These are phyloP conservation scores for Papilio demoleus DNA, from an alignment of 2,888 invertebrate species.

Conservation along the genomic window DNA sequence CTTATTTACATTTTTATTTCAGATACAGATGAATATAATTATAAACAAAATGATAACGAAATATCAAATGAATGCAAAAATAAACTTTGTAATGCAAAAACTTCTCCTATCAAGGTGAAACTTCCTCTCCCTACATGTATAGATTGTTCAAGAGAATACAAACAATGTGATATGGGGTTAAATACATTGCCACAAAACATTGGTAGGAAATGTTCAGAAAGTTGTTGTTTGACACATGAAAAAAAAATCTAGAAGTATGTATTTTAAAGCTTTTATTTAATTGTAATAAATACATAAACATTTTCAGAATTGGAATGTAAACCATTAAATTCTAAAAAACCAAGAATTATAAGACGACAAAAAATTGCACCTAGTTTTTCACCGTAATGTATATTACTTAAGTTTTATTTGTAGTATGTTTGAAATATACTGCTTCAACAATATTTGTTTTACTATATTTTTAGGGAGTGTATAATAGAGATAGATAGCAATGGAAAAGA, in stretches of 20 bases:
- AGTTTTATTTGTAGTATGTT: slow-evolving; percentile 7
- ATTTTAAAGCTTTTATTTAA: not conserved
- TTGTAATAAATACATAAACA: not conserved
- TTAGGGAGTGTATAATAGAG: slow-evolving; percentile 1
- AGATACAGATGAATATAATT: not conserved
- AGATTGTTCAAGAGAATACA: slow-evolving; percentile 6
- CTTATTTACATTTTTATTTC: not conserved
- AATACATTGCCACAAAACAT: slow-evolving; percentile 14
- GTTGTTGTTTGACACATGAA: not conserved
- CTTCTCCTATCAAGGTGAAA: slow-evolving; percentile 9
- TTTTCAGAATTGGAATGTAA: not conserved
- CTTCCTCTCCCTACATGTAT: slow-evolving; percentile 13
- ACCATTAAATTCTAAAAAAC: not conserved
- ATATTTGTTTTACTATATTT: not conserved
- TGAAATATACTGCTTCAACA: not conserved
- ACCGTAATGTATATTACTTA: slow-evolving; percentile 12
- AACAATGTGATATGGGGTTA: slow-evolving; percentile 12
- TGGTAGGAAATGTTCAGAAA: slow-evolving; percentile 3
- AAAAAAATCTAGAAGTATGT: not conserved
- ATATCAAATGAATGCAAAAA: slow-evolving; percentile 3
- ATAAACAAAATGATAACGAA: not conserved
- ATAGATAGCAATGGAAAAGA: not conserved
- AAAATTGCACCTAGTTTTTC: not conserved
- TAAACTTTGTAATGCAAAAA: slow-evolving; percentile 14
- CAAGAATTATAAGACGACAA: slow-evolving; percentile 7